These are phyloP conservation scores for Ophonus ardosiacus DNA, from an alignment of 2,888 invertebrate genomes.

Conservation along the genomic window DNA sequence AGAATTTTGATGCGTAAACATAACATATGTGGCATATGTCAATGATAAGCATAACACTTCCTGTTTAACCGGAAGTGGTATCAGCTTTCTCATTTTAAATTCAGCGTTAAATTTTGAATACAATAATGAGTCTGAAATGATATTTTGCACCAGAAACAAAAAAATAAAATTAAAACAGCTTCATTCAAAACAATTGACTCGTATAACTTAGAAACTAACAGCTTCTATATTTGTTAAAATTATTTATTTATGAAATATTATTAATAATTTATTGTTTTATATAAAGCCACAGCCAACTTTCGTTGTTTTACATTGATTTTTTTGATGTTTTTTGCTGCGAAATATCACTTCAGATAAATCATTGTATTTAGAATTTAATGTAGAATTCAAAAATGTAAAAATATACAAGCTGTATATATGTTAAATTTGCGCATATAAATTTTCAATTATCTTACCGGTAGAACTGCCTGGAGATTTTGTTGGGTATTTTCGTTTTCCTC, in stretches of 20 bases:
- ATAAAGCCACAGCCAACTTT: too few species aligned
- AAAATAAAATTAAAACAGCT: not conserved
- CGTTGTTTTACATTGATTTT: not conserved
- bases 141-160: not conserved
- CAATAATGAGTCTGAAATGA: too few species aligned
- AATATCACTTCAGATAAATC: not conserved
- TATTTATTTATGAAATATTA: not conserved
- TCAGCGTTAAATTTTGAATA: too few species aligned
- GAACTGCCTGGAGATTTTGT: not conserved
- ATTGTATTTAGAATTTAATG: not conserved
- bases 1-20: too few species aligned
- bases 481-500: conserved; percentile 7
- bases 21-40: too few species aligned
- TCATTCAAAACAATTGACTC: not conserved
- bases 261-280: not conserved
- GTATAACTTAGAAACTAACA: not conserved
- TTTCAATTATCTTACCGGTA: not conserved
- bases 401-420: not conserved
- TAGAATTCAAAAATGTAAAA: not conserved
- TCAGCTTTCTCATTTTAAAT: too few species aligned
- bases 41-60: too few species aligned
- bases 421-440: not conserved
- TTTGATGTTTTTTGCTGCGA: not conserved
- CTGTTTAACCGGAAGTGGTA: too few species aligned
- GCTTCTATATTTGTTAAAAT: not conserved